These are phyloP conservation scores for Stegastes partitus DNA, from an alignment of 2,113 vertebrate genomes.

Conservation along the genomic window DNA sequence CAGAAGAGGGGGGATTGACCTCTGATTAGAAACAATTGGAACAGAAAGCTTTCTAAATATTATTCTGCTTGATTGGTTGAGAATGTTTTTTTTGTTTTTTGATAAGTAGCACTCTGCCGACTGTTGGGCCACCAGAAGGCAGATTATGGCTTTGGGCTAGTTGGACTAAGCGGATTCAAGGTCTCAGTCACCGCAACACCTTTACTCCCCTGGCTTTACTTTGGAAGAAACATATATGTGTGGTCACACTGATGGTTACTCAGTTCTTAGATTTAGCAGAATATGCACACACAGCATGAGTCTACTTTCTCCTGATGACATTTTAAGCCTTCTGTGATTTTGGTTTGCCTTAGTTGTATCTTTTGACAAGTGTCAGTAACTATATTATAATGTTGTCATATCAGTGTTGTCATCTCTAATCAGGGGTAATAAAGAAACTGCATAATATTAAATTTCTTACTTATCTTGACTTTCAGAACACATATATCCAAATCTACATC, in stretches of 20 bases:
- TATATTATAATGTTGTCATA: no score
- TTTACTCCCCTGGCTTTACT: conserved; percentile 27
- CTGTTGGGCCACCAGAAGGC: conserved; percentile 57
- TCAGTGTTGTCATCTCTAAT: neutral
- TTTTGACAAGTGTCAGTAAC: no score
- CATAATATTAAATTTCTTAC: conserved; percentile 17
- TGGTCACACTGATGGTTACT: neutral
- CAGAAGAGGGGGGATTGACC: conserved; percentile 4
- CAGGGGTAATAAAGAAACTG: neutral
- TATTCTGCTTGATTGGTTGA: conserved; percentile 3
- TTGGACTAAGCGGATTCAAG: conserved; percentile 72
- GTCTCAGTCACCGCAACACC: conserved; percentile 41
- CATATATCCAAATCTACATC: conserved; percentile 88
- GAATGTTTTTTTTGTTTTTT: neutral
- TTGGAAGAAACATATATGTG: conserved; percentile 21
- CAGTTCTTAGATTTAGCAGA: neutral
- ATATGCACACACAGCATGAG: neutral
- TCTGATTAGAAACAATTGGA: neutral
- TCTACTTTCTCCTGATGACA: neutral
- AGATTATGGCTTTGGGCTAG: conserved; percentile 68
- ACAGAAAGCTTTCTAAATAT: neutral
- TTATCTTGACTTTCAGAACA: conserved; percentile 74
- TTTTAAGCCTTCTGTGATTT: neutral
- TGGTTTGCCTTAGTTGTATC: no score
- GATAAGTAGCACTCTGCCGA: conserved; percentile 20